A percentile compares a stretch with the other conserved stretches of the same genome.
Conservation (phyloP, 2,888 invertebrate species). For the Oscheius sp. region DNA sequence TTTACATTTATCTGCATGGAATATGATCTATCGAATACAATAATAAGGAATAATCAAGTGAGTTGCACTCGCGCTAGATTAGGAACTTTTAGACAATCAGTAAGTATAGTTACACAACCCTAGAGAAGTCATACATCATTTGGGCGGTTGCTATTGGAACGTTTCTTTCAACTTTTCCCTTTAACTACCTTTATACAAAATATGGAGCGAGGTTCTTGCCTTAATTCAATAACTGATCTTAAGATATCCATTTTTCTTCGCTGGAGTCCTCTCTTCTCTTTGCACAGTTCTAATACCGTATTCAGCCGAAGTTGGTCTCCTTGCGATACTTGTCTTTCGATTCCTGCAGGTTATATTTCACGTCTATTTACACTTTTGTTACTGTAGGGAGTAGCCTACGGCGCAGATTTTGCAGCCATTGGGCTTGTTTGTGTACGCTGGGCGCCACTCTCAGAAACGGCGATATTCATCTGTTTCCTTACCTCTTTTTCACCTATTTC, state of each 20-base stretch:
- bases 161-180: constrained; percentile 59
- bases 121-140: constrained; percentile 51
- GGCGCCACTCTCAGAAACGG: constrained; percentile 59
- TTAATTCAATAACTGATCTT: neutral
- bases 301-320: constrained; percentile 37
- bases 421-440: constrained; percentile 54
- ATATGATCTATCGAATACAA: constrained; percentile 36
- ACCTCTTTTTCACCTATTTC: constrained; percentile 62
- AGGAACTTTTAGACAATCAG: constrained; percentile 34
- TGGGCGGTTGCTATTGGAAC: constrained; percentile 62
- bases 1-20: constrained; percentile 62
- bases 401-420: constrained; percentile 57
- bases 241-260: constrained; percentile 45
- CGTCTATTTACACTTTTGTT: neutral
- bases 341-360: constrained; percentile 43
- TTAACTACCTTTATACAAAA: constrained; percentile 53
- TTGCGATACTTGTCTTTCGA: constrained; percentile 37
- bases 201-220: constrained; percentile 52
- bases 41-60: constrained; percentile 1
- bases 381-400: constrained; percentile 51
- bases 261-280: constrained; percentile 45
- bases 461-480: constrained; percentile 58
- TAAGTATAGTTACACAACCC: constrained; percentile 49
- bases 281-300: constrained; percentile 46
- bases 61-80: neutral